Evolutionary conservation across 2,888 invertebrate genomes (phyloP).

Genomic region (Parthenolecanium corni): DNA sequence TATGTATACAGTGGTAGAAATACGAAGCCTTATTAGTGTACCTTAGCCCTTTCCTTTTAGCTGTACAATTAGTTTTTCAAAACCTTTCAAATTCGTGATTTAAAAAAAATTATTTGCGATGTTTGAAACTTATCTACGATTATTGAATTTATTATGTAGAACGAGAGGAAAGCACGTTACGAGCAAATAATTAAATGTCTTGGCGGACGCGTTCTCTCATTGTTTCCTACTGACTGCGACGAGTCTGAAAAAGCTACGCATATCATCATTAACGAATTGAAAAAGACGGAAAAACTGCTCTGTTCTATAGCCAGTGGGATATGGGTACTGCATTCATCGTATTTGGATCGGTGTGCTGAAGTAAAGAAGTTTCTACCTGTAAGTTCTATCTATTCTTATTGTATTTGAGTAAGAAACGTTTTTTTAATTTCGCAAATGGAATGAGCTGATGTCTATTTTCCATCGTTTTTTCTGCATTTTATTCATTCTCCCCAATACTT

Average conservation of each 20-base stretch:
- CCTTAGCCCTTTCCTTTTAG: no score
- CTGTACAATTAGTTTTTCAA: no score
- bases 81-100: no score
- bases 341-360: constrained; percentile 55
- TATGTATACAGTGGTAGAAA: no score
- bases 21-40: no score
- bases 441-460: no score
- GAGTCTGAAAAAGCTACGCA: constrained; percentile 61
- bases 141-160: background rate
- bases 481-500: no score
- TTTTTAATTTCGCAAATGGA: no score
- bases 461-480: background rate
- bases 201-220: constrained; percentile 53
- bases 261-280: constrained; percentile 59
- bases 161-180: constrained; percentile 14
- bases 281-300: constrained; percentile 77
- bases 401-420: background rate
- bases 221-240: constrained; percentile 34
- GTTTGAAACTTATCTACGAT: no score
- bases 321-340: constrained; percentile 75
- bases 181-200: constrained; percentile 45
- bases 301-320: constrained; percentile 76
- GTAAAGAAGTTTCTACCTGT: constrained; percentile 30
- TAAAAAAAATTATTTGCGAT: no score
- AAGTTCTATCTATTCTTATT: no score